These are phyloP conservation scores for Polydrusus tereticollis DNA, from an alignment of 2,888 invertebrate species.

Conservation along the genomic window DNA sequence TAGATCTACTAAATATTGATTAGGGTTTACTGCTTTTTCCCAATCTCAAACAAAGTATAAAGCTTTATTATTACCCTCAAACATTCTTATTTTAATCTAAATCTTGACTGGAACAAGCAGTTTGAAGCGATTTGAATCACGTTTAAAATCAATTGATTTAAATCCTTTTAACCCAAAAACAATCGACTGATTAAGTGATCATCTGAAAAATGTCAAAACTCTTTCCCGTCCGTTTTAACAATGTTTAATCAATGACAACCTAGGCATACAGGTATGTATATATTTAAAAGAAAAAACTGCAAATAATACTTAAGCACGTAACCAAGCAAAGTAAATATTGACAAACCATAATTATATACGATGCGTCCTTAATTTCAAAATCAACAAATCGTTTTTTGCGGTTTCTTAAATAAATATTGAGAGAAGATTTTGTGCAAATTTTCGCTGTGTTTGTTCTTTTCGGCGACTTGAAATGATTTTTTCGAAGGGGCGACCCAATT, in stretches of 20 bases:
- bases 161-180: too few relatives aligned
- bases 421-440: neutral
- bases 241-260: too few relatives aligned
- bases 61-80: too few relatives aligned
- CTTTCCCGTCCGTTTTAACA: too few relatives aligned
- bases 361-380: slow-evolving; percentile 3
- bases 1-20: too few relatives aligned
- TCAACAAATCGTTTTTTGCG: slow-evolving; percentile 1
- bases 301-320: neutral
- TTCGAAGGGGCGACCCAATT: neutral
- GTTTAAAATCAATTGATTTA: too few relatives aligned
- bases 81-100: neutral
- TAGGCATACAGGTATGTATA: too few relatives aligned
- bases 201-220: too few relatives aligned
- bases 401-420: slow-evolving; percentile 13
- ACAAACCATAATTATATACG: neutral
- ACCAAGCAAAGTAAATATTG: slow-evolving; percentile 1
- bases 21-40: too few relatives aligned
- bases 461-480: slow-evolving; percentile 10
- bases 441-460: neutral
- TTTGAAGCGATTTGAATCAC: neutral
- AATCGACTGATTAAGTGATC: too few relatives aligned
- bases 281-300: neutral
- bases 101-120: neutral
- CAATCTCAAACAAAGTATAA: too few relatives aligned